phyloP scores from a whole-genome alignment of 2,113 vertebrate species.

The Rafetus swinhoei region DNA sequence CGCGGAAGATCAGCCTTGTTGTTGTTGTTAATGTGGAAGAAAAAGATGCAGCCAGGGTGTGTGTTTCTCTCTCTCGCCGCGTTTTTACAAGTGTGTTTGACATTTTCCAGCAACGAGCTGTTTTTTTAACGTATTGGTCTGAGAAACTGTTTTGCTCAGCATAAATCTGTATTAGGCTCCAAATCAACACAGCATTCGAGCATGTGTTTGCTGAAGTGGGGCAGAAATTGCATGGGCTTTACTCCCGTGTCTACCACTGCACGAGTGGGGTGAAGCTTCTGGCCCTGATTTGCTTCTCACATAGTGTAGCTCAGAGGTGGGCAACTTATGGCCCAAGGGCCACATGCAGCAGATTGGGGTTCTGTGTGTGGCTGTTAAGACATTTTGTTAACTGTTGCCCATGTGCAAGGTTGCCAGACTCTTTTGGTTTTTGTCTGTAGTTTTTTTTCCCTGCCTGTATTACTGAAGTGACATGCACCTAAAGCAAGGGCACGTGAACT shows the following conservation, averaged over 20 bases:
- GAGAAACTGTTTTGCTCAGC: conserved; percentile 34
- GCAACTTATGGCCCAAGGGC: no score
- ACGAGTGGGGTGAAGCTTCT: conserved; percentile 48
- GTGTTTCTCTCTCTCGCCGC: conserved; percentile 43
- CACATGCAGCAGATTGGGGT: no score
- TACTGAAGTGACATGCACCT: no score
- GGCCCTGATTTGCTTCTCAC: neutral
- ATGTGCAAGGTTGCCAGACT: no score
- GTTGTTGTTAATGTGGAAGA: conserved; percentile 56
- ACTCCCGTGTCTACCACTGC: conserved; percentile 25
- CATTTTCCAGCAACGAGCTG: conserved; percentile 57
- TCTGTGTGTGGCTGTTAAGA: no score
- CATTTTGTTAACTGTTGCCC: no score
- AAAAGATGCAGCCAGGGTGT: conserved; percentile 61
- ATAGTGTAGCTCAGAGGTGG: neutral
- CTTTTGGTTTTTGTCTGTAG: no score
- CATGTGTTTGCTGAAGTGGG: conserved; percentile 33
- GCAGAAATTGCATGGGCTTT: conserved; percentile 30
- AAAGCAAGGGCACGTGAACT: no score
- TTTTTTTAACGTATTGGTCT: conserved; percentile 45
- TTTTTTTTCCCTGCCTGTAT: no score
- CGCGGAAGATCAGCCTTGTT: conserved; percentile 59
- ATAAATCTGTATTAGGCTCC: neutral
- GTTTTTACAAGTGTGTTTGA: conserved; percentile 40
- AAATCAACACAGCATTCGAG: rapidly evolving